These are phyloP conservation scores for Delphinapterus leucas DNA, from an alignment of 2,113 vertebrate genomes.

Conservation along the genomic window DNA sequence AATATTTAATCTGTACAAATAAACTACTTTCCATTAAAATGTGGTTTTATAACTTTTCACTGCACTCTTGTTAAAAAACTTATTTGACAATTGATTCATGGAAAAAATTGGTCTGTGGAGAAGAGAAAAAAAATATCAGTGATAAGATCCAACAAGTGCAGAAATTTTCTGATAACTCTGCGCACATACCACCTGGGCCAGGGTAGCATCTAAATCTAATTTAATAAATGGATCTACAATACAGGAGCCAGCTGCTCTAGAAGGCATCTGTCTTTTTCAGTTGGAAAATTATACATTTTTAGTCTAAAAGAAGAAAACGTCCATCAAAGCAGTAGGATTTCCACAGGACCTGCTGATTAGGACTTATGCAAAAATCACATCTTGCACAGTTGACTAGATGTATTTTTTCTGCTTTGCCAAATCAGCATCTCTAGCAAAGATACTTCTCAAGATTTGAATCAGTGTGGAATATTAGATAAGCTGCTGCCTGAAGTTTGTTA, in stretches of 20 bases:
- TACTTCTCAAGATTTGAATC: neutral
- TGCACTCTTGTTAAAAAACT: neutral
- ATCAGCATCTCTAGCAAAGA: slow-evolving; percentile 30
- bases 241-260: neutral
- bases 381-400: neutral
- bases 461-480: neutral
- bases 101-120: neutral
- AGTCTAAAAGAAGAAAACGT: neutral
- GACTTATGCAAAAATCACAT: slow-evolving; percentile 17
- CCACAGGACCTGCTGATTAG: neutral
- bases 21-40: neutral
- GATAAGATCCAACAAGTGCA: neutral
- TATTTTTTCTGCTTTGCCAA: neutral
- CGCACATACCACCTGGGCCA: neutral
- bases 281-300: neutral
- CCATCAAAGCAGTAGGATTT: neutral
- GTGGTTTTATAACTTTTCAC: neutral
- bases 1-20: slow-evolving; percentile 19
- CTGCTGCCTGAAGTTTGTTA: neutral
- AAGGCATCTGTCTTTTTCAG: neutral
- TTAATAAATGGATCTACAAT: neutral
- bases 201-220: neutral
- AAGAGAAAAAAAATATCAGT: neutral
- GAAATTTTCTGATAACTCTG: neutral
- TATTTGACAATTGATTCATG: neutral